Evolutionary conservation across 2,888 invertebrate genomes (phyloP), one percentile per base, ranked within the genome.

Genomic region (Parapristionchus giblindavisi): DNA sequence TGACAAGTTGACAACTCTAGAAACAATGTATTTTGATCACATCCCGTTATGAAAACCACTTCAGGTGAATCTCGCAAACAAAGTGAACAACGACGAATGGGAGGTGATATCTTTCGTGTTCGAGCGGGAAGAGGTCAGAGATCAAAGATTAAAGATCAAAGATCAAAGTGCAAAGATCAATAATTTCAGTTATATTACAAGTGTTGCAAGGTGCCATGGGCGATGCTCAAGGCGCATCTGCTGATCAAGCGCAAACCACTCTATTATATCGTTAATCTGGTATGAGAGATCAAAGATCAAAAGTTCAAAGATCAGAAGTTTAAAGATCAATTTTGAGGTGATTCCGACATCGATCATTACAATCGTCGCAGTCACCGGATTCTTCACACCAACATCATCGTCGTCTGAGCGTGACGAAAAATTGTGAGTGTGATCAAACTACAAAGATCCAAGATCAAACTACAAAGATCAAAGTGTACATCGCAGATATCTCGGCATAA

Each of bases 41-140:
- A n/a, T n/a, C n/a, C 48, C 11, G 48, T 17, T 43, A 8, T 43
- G 17, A 8, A 43, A 14, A 8, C 48, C 48, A 14, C 4, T 24
- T 68, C 40, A 71, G 70, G 73, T 87, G 36, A 87, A 87, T 65
- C 76, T 87, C 51, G 77, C 78, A 58, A 87, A 87, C 65, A 87
- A 85, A 82, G 85, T 85, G 2, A 71, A 80, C 60, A 87, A 87
- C 75, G 86, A 85, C 48, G 88, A 88, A 66, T 88, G 88, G 88
- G 80, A 79, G 17, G 83, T 88, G 34, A 76, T 87, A 29, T 81
- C 81, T 29, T 87, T 87, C 73, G 79, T 82, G 8, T 87, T 87
- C 66, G 78, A 77, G 11, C 75, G 86, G 8, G 75, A 82, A 21
- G 85, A 84, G 70, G 82, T 79, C 36, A 66, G 40, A 27, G 17